Evolutionary conservation across 2,797 vertebrate species (phyloP).

Genomic region (Danio choprae): DNA sequence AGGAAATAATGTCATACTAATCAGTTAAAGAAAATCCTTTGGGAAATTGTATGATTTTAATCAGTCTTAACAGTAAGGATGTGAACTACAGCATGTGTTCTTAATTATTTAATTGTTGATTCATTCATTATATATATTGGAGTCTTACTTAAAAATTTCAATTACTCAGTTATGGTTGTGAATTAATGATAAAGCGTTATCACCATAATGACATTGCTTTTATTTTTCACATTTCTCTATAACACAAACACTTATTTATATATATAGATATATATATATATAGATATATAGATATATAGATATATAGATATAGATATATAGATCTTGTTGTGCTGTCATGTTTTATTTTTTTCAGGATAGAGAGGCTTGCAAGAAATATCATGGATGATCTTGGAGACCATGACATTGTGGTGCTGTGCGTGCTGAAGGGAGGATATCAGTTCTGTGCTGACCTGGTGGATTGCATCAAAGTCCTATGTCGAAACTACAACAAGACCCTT

Average conservation of each 20-base stretch:
- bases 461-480: slow-evolving; percentile 72
- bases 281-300: too few relatives aligned
- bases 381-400: slow-evolving; percentile 90
- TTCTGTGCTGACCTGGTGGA: slow-evolving; percentile 92
- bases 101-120: too few relatives aligned
- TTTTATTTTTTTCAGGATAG: slow-evolving; percentile 79
- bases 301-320: too few relatives aligned
- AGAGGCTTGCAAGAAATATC: slow-evolving; percentile 89
- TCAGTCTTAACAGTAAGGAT: too few relatives aligned
- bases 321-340: background rate
- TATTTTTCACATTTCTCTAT: background rate
- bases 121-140: too few relatives aligned
- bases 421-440: slow-evolving; percentile 92
- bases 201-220: background rate
- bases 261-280: too few relatives aligned
- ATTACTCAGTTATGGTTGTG: too few relatives aligned
- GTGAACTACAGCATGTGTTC: too few relatives aligned
- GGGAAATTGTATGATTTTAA: background rate
- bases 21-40: background rate
- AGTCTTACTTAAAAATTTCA: too few relatives aligned
- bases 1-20: background rate
- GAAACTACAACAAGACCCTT: slow-evolving; percentile 85
- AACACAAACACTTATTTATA: background rate
- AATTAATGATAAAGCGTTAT: too few relatives aligned
- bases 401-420: slow-evolving; percentile 88